Conservation (phyloP, 2,888 invertebrate genomes). For the Acanthosepion pharaonis region DNA sequence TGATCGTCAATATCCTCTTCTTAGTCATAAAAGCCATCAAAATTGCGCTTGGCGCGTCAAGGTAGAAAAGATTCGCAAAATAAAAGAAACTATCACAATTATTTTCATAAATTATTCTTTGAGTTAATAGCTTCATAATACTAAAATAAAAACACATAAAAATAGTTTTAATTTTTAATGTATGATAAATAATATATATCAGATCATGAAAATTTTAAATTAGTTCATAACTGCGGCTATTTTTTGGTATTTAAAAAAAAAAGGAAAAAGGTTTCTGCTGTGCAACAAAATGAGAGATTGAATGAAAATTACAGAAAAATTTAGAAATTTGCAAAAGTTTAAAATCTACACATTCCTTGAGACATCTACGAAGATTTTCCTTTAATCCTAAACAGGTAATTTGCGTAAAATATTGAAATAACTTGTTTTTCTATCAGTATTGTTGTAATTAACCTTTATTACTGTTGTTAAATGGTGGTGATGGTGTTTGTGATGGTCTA, state of each 20-base stretch:
- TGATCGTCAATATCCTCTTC: too few relatives aligned
- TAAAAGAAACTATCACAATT: not conserved
- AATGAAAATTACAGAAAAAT: not conserved
- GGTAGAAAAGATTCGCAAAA: not conserved
- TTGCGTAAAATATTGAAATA: not conserved
- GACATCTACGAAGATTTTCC: not conserved
- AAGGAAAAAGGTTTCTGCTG: not conserved
- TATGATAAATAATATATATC: not conserved
- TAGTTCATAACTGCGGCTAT: not conserved
- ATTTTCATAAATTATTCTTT: not conserved
- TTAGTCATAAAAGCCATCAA: not conserved
- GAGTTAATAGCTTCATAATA: not conserved
- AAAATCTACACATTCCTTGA: not conserved
- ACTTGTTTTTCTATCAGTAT: not conserved
- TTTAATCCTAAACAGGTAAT: conserved; percentile 16
- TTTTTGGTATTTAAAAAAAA: not conserved
- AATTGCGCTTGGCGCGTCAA: not conserved
- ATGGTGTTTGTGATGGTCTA: not conserved
- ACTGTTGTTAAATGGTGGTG: not conserved
- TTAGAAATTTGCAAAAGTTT: not conserved
- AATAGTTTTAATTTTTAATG: not conserved
- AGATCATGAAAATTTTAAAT: not conserved
- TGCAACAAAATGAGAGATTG: not conserved
- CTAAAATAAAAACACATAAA: not conserved
- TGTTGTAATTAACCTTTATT: not conserved